Conservation (phyloP, 2,113 vertebrate species). For the Rhegmatorhina hoffmannsi region DNA sequence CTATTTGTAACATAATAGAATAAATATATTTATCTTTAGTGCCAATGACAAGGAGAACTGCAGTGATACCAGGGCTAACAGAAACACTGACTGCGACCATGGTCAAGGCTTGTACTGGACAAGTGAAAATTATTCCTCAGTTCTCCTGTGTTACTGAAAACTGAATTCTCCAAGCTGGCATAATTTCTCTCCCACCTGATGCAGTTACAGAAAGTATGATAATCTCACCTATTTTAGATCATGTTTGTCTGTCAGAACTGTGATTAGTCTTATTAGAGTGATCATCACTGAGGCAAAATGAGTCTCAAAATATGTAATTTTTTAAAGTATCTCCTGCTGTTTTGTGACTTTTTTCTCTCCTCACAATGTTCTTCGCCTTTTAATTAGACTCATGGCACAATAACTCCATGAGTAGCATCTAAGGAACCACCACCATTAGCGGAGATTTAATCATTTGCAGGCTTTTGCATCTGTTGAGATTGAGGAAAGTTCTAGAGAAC, state of each 20-base stretch:
- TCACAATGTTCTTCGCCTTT: neutral
- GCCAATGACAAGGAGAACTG: neutral
- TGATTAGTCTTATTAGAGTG: fast-evolving
- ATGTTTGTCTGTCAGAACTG: neutral
- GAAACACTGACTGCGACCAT: neutral
- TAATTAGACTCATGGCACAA: neutral
- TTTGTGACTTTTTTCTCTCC: neutral
- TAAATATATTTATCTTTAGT: neutral
- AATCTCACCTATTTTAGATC: neutral
- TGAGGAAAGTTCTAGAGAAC: neutral
- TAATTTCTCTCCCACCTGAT: neutral
- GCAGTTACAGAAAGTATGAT: neutral
- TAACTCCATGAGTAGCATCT: neutral
- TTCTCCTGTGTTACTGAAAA: neutral
- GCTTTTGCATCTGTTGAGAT: neutral
- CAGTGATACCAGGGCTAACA: neutral
- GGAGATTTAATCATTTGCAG: neutral
- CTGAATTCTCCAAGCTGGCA: neutral
- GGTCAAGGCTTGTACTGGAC: neutral
- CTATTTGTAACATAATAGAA: neutral
- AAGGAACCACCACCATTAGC: neutral
- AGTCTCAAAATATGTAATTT: neutral
- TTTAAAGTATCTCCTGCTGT: neutral
- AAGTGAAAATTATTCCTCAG: neutral
- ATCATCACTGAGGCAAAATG: neutral